Conservation (phyloP, 1,140 invertebrate species). For the Drosophila nannoptera region DNA sequence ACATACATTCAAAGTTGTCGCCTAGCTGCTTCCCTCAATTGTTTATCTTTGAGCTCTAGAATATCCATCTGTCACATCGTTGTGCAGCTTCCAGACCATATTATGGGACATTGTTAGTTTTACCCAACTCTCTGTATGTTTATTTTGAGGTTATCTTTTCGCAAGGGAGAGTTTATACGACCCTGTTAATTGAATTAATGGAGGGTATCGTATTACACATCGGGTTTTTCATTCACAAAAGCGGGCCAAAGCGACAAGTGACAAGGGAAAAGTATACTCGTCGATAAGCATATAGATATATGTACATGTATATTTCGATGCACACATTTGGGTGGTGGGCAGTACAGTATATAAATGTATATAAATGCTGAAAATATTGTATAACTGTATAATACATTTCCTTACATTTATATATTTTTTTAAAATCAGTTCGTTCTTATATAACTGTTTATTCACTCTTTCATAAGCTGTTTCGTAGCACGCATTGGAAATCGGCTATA, state of each 20-base stretch:
- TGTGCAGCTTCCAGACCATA: slow-evolving; percentile 24
- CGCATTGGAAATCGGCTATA: too few relatives aligned
- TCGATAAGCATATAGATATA: not conserved
- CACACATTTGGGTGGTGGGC: not conserved
- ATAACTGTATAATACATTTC: too few relatives aligned
- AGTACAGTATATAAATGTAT: not conserved
- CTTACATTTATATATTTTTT: too few relatives aligned
- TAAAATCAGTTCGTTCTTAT: too few relatives aligned
- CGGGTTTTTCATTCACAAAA: not conserved
- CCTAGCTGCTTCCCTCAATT: slow-evolving; percentile 13
- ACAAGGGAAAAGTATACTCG: slow-evolving; percentile 16
- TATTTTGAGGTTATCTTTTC: slow-evolving; percentile 42
- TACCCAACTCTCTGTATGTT: slow-evolving; percentile 19
- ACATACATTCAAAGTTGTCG: slow-evolving; percentile 16
- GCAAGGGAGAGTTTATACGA: slow-evolving; percentile 17
- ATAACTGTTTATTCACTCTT: too few relatives aligned
- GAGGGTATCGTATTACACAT: slow-evolving; percentile 51
- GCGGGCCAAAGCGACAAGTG: slow-evolving; percentile 9
- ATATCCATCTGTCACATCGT: slow-evolving; percentile 49
- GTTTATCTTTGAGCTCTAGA: slow-evolving; percentile 42
- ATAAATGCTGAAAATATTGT: too few relatives aligned
- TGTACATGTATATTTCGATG: not conserved
- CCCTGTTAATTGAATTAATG: slow-evolving; percentile 70
- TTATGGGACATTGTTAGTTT: slow-evolving; percentile 45
- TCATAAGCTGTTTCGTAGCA: too few relatives aligned